Conservation (phyloP, 1,140 invertebrate genomes). For the Latrodectus geometricus region DNA sequence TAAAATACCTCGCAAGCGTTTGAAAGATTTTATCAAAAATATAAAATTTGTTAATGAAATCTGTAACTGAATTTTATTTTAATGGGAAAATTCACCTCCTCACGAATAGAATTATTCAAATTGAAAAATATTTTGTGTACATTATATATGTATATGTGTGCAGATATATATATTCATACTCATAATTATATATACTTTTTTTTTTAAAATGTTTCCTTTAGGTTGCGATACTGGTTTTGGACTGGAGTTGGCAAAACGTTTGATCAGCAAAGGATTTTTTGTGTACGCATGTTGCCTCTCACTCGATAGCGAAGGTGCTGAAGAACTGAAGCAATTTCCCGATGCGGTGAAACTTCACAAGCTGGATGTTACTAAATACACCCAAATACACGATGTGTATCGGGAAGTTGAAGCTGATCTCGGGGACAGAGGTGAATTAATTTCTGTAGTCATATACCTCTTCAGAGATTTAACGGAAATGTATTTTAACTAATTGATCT, state of each 20-base stretch:
- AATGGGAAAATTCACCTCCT: too few relatives aligned
- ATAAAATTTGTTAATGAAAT: too few relatives aligned
- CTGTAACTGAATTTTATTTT: too few relatives aligned
- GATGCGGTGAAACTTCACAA: conserved; percentile 70
- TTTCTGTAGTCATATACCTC: too few relatives aligned
- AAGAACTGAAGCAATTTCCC: conserved; percentile 65
- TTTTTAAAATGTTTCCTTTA: not conserved
- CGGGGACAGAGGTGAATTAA: conserved; percentile 56
- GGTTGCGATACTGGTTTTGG: conserved; percentile 65
- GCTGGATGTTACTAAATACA: conserved; percentile 77
- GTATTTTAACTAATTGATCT: too few relatives aligned
- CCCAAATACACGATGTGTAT: conserved; percentile 71
- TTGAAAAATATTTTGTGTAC: too few relatives aligned
- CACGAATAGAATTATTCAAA: too few relatives aligned
- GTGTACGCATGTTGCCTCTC: conserved; percentile 78
- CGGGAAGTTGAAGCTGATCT: conserved; percentile 50
- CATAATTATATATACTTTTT: not conserved
- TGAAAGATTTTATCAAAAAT: too few relatives aligned
- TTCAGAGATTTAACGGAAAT: too few relatives aligned
- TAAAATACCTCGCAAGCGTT: too few relatives aligned
- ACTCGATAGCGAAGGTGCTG: conserved; percentile 70
- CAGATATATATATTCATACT: too few relatives aligned
- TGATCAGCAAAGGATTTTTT: conserved; percentile 69
- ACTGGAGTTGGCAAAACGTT: conserved; percentile 60
- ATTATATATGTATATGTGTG: too few relatives aligned